A percentile compares a stretch with the other conserved stretches of the same genome.
phyloP scores from a whole-genome alignment of 2,113 vertebrate species.

The Triplophysa rosa region DNA sequence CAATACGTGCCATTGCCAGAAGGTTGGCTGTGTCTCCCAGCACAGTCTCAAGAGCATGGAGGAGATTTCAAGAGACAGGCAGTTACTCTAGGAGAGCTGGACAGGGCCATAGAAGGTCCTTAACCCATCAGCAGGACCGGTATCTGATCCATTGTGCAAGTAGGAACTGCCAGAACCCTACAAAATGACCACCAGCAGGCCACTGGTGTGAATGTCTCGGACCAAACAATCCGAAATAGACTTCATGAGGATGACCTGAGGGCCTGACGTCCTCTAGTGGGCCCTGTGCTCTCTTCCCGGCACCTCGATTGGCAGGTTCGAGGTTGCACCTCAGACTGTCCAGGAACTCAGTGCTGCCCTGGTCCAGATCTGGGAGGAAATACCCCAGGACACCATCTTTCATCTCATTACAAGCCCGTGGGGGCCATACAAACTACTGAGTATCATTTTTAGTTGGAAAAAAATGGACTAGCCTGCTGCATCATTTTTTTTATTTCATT shows the following conservation, averaged over 20 bases:
- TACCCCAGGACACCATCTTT: no score
- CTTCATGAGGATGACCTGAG: not conserved
- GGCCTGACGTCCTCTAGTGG: not conserved
- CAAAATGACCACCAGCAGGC: not conserved
- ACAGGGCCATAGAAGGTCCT: not conserved
- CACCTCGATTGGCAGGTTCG: not conserved
- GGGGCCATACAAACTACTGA: no score
- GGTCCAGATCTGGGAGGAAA: not conserved
- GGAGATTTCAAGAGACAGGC: not conserved
- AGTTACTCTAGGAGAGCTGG: not conserved
- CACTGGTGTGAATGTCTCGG: not conserved
- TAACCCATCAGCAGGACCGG: not conserved
- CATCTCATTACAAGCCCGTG: no score
- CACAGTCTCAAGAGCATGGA: not conserved
- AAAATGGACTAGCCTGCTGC: no score
- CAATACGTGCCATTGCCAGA: no score
- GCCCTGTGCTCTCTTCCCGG: not conserved
- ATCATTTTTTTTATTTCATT: no score
- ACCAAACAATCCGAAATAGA: not conserved
- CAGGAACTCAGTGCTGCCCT: conserved; percentile 38
- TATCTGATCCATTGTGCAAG: no score
- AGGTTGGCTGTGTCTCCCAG: conserved; percentile 4
- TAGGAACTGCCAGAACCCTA: not conserved
- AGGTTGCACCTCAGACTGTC: conserved; percentile 20
- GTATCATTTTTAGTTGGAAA: no score